Conservation (phyloP, 2,797 vertebrate genomes). For the Margarornis squamiger region DNA sequence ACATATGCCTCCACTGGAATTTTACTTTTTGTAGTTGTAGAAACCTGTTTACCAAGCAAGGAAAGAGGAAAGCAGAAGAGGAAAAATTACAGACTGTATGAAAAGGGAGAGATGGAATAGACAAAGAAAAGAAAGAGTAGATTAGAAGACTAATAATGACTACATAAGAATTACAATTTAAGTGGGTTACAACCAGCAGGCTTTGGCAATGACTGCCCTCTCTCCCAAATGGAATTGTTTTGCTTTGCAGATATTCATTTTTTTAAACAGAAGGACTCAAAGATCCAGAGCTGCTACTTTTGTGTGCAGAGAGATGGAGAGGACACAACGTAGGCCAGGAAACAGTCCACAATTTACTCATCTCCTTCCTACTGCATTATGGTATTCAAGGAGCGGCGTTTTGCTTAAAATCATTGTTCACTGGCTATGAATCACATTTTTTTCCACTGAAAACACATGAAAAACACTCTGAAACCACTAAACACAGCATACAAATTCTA, state of each 20-base stretch:
- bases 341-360: neutral
- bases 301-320: neutral
- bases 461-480: neutral
- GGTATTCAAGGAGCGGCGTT: neutral
- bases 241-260: neutral
- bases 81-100: neutral
- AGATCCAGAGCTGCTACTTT: neutral
- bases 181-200: neutral
- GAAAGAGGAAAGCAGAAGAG: neutral
- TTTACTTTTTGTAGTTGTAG: neutral
- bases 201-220: neutral
- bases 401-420: neutral
- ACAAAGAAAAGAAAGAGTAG: neutral
- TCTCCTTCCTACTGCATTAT: neutral
- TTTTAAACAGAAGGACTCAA: neutral
- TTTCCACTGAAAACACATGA: slow-evolving; percentile 3
- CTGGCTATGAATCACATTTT: neutral
- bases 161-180: neutral
- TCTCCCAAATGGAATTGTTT: neutral
- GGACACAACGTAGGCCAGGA: neutral
- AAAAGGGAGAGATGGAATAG: neutral
- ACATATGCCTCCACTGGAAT: neutral
- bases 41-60: neutral
- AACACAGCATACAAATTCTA: neutral
- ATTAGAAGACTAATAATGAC: neutral